A percentile compares a stretch with the other conserved stretches of the same genome.
These are phyloP conservation scores for Xenopus laevis DNA, from an alignment of 2,113 vertebrate species.

Conservation along the genomic window DNA sequence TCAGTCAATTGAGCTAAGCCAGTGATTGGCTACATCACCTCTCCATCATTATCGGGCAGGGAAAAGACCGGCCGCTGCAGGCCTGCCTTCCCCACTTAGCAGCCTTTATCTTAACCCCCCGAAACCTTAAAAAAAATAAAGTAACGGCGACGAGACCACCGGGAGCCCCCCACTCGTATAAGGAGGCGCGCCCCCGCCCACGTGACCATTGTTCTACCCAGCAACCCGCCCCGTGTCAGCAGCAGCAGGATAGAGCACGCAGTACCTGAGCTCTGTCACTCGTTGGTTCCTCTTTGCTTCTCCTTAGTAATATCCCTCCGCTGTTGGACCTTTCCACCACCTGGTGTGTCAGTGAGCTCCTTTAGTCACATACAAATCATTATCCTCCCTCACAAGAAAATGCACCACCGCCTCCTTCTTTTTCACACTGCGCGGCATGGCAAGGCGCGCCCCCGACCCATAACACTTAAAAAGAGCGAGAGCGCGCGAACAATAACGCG, in stretches of 20 bases:
- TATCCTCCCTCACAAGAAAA: not conserved
- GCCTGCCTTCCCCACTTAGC: slow-evolving; percentile 3
- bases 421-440: slow-evolving; percentile 40
- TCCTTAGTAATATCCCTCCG: too few species aligned
- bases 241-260: not conserved
- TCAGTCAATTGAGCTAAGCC: not conserved
- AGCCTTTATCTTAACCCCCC: not conserved
- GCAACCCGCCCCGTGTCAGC: not conserved
- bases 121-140: not conserved
- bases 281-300: not conserved
- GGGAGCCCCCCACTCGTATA: not conserved
- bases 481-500: not conserved
- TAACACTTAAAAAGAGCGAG: not conserved
- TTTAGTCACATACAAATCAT: not conserved
- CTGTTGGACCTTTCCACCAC: too few species aligned
- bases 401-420: not conserved
- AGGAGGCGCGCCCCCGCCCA: too few species aligned
- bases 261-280: not conserved
- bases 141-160: not conserved
- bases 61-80: slow-evolving; percentile 4
- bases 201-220: not conserved
- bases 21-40: not conserved
- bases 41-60: slow-evolving; percentile 23
- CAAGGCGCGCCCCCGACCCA: slow-evolving; percentile 10
- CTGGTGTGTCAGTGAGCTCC: not conserved